Conservation (phyloP, 2,797 vertebrate genomes). For the Salmo trutta region DNA sequence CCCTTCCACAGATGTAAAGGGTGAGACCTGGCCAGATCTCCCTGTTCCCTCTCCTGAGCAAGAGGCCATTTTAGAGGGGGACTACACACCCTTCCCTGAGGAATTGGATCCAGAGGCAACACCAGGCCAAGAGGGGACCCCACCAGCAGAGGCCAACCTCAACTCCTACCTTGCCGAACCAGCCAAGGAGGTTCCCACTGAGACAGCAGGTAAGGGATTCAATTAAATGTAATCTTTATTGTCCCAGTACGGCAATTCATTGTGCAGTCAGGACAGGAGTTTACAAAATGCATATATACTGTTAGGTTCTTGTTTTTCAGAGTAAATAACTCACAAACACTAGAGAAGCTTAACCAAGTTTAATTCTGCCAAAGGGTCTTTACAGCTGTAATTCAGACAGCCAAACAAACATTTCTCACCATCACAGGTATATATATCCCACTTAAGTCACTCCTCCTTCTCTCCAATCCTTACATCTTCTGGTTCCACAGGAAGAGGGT, state of each 20-base stretch:
- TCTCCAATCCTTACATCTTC: no score
- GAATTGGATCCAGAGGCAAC: background rate
- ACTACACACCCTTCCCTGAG: background rate
- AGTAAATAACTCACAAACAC: no score
- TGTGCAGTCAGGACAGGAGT: background rate
- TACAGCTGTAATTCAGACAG: no score
- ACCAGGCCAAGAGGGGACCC: conserved; percentile 5
- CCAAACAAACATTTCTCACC: no score
- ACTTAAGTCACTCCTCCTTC: no score
- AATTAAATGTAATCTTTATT: background rate
- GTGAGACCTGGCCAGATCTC: conserved; percentile 9
- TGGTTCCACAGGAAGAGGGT: no score
- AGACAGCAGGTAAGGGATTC: conserved; percentile 45
- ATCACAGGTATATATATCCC: no score
- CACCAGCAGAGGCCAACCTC: conserved; percentile 7
- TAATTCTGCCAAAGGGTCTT: no score
- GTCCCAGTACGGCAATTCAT: background rate
- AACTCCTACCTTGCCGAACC: background rate
- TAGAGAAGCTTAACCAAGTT: no score
- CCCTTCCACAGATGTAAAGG: conserved; percentile 32
- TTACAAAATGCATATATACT: background rate
- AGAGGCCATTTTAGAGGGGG: conserved; percentile 29
- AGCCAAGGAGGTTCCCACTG: conserved; percentile 4
- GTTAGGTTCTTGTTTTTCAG: no score
- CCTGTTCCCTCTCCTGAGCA: conserved; percentile 13